Evolutionary conservation across 1,140 invertebrate species (phyloP).

Genomic region (Campoletis sonorensis): DNA sequence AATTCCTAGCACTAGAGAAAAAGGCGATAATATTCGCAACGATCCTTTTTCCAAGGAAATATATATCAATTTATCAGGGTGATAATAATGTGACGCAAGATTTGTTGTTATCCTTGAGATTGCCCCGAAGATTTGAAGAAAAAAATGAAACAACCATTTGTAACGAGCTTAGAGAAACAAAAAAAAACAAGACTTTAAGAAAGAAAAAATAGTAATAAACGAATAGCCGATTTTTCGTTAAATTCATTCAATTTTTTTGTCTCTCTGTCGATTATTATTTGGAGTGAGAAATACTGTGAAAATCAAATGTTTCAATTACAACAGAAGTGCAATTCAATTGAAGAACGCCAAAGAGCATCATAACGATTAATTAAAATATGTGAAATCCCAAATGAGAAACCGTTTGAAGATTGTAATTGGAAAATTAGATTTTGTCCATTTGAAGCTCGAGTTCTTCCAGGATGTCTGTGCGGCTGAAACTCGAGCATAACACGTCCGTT

Average conservation of each 20-base stretch:
- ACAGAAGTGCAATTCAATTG: too few relatives aligned
- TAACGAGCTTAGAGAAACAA: constrained; percentile 26
- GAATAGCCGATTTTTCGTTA: constrained; percentile 8
- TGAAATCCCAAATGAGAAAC: too few relatives aligned
- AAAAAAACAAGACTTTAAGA: not conserved
- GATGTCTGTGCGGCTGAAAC: not conserved
- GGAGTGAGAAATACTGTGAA: not conserved
- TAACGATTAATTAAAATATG: too few relatives aligned
- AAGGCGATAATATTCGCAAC: not conserved
- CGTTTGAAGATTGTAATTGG: constrained; percentile 1
- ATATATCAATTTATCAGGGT: not conserved
- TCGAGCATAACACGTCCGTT: not conserved
- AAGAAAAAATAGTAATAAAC: constrained; percentile 23
- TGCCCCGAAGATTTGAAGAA: not conserved
- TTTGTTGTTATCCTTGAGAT: not conserved
- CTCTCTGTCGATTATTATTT: too few relatives aligned
- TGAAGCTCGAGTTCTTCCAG: not conserved
- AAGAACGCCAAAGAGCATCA: too few relatives aligned
- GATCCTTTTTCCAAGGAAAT: not conserved
- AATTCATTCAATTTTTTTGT: not conserved
- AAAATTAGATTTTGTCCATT: too few relatives aligned
- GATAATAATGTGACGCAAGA: not conserved
- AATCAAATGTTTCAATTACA: not conserved
- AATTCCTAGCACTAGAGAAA: not conserved
- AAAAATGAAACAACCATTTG: not conserved